phyloP scores from a whole-genome alignment of 2,888 invertebrate species.

The Philereme vetulata region DNA sequence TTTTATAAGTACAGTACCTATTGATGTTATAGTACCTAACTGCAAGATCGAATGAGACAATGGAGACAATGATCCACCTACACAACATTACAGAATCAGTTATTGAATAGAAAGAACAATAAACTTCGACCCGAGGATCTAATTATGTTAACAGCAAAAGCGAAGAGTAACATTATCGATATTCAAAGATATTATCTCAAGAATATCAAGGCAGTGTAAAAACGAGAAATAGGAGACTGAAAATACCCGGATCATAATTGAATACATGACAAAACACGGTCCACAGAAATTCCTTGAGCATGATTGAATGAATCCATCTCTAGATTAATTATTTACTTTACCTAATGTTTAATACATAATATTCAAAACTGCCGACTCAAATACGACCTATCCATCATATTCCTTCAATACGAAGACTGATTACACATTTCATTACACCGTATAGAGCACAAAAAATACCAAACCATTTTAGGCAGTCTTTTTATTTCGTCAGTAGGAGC shows the following conservation, averaged over 20 bases:
- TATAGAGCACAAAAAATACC: constrained; percentile 38
- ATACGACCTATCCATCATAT: constrained; percentile 47
- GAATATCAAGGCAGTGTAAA: no score
- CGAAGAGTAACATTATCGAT: not conserved
- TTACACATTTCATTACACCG: constrained; percentile 66
- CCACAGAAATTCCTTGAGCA: no score
- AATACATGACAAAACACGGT: no score
- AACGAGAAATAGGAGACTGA: no score
- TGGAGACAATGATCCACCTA: constrained; percentile 17
- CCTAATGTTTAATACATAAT: not conserved
- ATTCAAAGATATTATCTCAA: not conserved
- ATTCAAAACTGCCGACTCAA: not conserved
- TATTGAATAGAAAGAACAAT: constrained; percentile 25
- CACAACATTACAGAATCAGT: constrained; percentile 3
- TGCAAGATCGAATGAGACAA: not conserved
- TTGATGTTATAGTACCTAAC: not conserved
- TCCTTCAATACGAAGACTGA: constrained; percentile 49
- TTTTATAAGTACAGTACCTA: not conserved
- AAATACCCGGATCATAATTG: no score
- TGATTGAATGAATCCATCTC: no score
- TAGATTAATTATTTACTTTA: no score
- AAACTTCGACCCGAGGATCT: not conserved
- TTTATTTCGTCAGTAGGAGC: constrained; percentile 64
- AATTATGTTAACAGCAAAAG: constrained; percentile 1
- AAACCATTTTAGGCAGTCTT: constrained; percentile 44